Percentiles rank a stretch among this genome's conserved stretches.
phyloP scores from a whole-genome alignment of 2,888 invertebrate genomes.

The Diarsia dahlii region DNA sequence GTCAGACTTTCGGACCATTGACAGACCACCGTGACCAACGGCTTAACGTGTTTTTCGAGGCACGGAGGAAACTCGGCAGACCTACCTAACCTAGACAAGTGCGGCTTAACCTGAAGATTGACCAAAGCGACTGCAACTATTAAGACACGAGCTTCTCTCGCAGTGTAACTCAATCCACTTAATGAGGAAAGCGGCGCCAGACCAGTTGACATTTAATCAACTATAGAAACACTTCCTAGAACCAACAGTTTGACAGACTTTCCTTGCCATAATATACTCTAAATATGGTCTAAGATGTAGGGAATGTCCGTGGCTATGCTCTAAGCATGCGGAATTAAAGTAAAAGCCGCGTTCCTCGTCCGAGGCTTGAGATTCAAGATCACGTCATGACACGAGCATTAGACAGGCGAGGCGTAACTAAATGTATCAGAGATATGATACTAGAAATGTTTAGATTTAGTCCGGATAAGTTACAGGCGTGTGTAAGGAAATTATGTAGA shows the following conservation, averaged over 20 bases:
- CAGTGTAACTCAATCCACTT: not conserved
- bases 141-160: not conserved
- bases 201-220: not conserved
- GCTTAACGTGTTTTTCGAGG: too few species aligned
- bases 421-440: conserved; percentile 63
- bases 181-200: not conserved
- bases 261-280: conserved; percentile 13
- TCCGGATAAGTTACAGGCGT: conserved; percentile 19
- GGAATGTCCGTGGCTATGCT: conserved; percentile 28
- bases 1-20: too few species aligned
- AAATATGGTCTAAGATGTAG: conserved; percentile 30
- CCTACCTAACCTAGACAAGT: not conserved
- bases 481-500: not conserved
- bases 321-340: conserved; percentile 49
- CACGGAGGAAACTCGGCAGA: not conserved
- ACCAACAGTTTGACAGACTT: conserved; percentile 30
- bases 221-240: not conserved
- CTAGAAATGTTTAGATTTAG: conserved; percentile 48
- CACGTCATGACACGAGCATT: conserved; percentile 61
- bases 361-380: conserved; percentile 67
- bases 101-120: not conserved
- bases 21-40: too few species aligned
- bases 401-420: conserved; percentile 63
- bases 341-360: conserved; percentile 42
- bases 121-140: not conserved